A percentile compares a stretch with the other conserved stretches of the same genome.
phyloP scores from a whole-genome alignment of 2,113 vertebrate species.

The Istiophorus platypterus region DNA sequence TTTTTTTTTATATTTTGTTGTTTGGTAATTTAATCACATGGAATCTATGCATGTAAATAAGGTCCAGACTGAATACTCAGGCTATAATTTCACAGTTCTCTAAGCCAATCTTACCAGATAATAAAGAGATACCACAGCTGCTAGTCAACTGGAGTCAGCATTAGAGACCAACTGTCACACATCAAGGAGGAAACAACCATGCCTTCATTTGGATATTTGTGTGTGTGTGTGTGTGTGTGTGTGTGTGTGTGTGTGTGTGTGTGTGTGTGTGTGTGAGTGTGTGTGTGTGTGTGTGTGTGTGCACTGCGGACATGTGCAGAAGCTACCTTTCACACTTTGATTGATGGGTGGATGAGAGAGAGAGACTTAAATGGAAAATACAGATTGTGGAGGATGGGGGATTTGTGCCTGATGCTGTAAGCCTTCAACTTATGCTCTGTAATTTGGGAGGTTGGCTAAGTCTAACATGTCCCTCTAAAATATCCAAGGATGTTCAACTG shows the following conservation, averaged over 20 bases:
- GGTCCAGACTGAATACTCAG: neutral
- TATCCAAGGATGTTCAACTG: no score
- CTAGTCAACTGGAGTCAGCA: conserved; percentile 10
- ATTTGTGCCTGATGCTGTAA: neutral
- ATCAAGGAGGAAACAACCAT: conserved; percentile 26
- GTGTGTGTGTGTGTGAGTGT: no score
- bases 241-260: no score
- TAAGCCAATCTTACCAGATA: conserved; percentile 21
- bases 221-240: neutral
- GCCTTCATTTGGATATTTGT: neutral
- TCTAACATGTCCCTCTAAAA: no score
- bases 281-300: neutral
- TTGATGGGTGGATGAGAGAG: neutral
- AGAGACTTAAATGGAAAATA: conserved; percentile 13
- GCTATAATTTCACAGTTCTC: conserved; percentile 6
- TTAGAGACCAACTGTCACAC: conserved; percentile 25
- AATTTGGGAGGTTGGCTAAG: neutral
- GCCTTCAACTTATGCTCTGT: neutral
- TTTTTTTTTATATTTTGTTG: no score
- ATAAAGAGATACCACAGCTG: conserved; percentile 25
- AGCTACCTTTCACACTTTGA: conserved; percentile 7
- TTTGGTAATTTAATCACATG: neutral
- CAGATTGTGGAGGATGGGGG: no score
- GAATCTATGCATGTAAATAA: neutral
- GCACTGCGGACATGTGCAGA: conserved; percentile 13